Evolutionary conservation across 37 sponge, comb jelly and placozoan species (phyloP).

Genomic region (Ephydatia muelleri): DNA sequence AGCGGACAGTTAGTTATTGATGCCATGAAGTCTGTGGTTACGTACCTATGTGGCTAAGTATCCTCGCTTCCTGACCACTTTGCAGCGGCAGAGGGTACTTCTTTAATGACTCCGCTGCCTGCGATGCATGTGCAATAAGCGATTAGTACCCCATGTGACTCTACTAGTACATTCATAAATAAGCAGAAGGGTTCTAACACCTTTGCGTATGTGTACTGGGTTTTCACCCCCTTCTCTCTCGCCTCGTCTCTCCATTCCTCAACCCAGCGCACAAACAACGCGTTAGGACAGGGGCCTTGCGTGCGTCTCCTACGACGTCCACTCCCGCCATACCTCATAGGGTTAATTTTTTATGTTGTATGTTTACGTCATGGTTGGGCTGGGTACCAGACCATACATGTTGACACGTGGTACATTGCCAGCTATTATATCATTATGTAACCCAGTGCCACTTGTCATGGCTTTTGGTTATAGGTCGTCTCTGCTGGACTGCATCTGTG

Average conservation of each 20-base stretch:
- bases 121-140: background rate
- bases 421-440: too few species aligned
- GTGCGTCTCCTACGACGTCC: conserved; percentile 23
- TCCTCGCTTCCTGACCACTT: conserved; percentile 79
- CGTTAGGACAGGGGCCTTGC: conserved; percentile 50
- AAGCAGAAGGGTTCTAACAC: too few species aligned
- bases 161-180: too few species aligned
- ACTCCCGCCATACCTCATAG: background rate
- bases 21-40: background rate
- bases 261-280: conserved; percentile 78
- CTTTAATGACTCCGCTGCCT: conserved; percentile 77
- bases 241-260: conserved; percentile 87
- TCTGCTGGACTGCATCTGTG: background rate
- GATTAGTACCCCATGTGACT: too few species aligned
- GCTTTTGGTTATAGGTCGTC: background rate
- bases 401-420: too few species aligned
- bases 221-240: conserved; percentile 61
- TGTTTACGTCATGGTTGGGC: too few species aligned
- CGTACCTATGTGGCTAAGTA: conserved; percentile 65
- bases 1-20: background rate
- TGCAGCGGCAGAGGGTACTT: conserved; percentile 79
- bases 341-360: too few species aligned
- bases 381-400: too few species aligned
- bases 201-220: conserved; percentile 74
- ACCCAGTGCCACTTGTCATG: background rate